These are phyloP conservation scores for Crenichthys baileyi DNA, from an alignment of 2,797 vertebrate species.

Conservation along the genomic window DNA sequence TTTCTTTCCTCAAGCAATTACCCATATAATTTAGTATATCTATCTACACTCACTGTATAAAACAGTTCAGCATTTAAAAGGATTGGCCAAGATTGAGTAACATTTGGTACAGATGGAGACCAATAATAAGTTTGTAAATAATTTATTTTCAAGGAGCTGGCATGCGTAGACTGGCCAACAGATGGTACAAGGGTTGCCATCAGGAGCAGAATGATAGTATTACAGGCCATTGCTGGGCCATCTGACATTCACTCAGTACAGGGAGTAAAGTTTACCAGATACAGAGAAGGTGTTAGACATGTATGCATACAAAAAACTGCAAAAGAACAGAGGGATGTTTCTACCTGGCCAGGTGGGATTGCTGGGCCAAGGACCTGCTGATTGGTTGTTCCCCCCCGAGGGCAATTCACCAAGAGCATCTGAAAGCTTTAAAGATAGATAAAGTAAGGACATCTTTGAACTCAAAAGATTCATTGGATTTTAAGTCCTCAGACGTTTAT, in stretches of 20 bases:
- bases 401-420: slow-evolving; percentile 41
- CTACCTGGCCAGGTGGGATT: slow-evolving; percentile 39
- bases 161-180: neutral
- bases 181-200: neutral
- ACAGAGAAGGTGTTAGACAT: neutral
- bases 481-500: neutral
- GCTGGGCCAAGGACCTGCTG: slow-evolving; percentile 13
- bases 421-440: slow-evolving; percentile 37
- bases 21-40: neutral
- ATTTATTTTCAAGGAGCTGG: neutral
- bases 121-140: neutral
- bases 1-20: neutral
- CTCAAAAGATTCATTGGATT: neutral
- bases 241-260: neutral
- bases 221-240: neutral
- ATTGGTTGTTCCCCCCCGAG: neutral
- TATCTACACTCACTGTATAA: neutral
- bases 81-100: neutral
- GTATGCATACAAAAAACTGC: neutral
- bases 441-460: neutral
- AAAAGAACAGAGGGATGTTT: neutral
- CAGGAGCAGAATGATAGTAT: neutral
- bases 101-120: neutral
- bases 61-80: neutral
- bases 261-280: neutral